Evolutionary conservation across 2,888 invertebrate genomes (phyloP).

Genomic region (Diarsia mendica): DNA sequence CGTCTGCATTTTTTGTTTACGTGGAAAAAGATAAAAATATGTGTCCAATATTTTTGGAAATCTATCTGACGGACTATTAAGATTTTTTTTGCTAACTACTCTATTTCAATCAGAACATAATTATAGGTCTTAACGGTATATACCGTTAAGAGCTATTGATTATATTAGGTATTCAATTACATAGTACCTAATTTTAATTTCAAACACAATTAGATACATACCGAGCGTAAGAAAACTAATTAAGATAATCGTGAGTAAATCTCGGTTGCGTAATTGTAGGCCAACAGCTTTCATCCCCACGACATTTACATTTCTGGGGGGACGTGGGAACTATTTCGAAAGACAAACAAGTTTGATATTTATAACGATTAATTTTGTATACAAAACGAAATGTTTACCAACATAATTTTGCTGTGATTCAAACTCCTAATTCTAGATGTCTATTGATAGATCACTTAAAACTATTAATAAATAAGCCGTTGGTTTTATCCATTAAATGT

Average conservation of each 20-base stretch:
- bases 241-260: slow-evolving; percentile 41
- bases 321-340: slow-evolving; percentile 47
- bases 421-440: background rate
- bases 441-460: background rate
- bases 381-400: slow-evolving; percentile 19
- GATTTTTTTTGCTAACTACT: too few species aligned
- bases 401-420: slow-evolving; percentile 14
- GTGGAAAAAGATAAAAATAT: too few species aligned
- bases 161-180: slow-evolving; percentile 26
- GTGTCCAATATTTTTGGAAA: too few species aligned
- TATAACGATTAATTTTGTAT: slow-evolving; percentile 5
- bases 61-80: too few species aligned
- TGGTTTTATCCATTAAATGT: background rate
- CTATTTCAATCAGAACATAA: background rate
- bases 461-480: slow-evolving; percentile 13
- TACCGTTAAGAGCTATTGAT: background rate
- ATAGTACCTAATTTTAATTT: slow-evolving; percentile 8
- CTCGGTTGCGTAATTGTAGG: slow-evolving; percentile 36
- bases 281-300: slow-evolving; percentile 35
- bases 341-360: slow-evolving; percentile 42
- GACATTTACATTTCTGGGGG: slow-evolving; percentile 46
- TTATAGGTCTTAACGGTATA: too few species aligned
- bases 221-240: slow-evolving; percentile 38
- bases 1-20: too few species aligned
- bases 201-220: slow-evolving; percentile 16